Evolutionary conservation across 2,888 invertebrate species (phyloP), one percentile per base, ranked within the genome.

Genomic region (Cremastinae sp.): DNA sequence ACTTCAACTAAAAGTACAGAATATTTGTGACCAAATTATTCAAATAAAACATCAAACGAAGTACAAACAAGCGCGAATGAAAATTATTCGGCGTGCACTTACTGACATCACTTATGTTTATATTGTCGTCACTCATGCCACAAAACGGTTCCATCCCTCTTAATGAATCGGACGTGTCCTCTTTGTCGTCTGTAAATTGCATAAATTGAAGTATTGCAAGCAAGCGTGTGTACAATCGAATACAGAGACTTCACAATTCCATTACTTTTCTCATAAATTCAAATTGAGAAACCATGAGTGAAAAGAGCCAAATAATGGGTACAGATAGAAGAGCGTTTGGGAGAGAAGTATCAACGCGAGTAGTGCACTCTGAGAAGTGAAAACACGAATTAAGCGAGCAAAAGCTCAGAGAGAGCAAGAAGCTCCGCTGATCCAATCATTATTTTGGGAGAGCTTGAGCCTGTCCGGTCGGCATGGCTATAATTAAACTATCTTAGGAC

Each of bases 41-140:
- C 18, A 38, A 22, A 49, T 2, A 20, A 36, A 47, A 18, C 4
- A 28, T 56, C 5, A 9, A 28, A 43, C 76, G 81, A 82, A 69
- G 74, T 68, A 72, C 79, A 74, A 64, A 59, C 65, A 74, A 0
- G 0, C 18, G 1, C 12, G 7, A 43, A 47, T 47, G 10, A n/a
- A 34, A 28, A 7, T 4, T 28, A 12, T 36, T 10, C 16, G n/a
- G 3, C 4, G 14, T 12, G 84, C 92, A 95, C 95, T 94, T 91
- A 95, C 95, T 93, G 92, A 95, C 94, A 94, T 95, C 95, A 92
- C 94, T 94, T 90, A 94, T 93, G 90, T 94, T 93, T 88, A 94
- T 91, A 88, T 91, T 91, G 82, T 89, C 89, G 81, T 87, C 85
- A 71, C 78, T 82, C 81, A 85, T 83, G 72, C 75, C 82, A 80